A percentile compares a stretch with the other conserved stretches of the same genome.
Conservation (phyloP, 1,140 invertebrate species). For the Temnothorax longispinosus region DNA sequence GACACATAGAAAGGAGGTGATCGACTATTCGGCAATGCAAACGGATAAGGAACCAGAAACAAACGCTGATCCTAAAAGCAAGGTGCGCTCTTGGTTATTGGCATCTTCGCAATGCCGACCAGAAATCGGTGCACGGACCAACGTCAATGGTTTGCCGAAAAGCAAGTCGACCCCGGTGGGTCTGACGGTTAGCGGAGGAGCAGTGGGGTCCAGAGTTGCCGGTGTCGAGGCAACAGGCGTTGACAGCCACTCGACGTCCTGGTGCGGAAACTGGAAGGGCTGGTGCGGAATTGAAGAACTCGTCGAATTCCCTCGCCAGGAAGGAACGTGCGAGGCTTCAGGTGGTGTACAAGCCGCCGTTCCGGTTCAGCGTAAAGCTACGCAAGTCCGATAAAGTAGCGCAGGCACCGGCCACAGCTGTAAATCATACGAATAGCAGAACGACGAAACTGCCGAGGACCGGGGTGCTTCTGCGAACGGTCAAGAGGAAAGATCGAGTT, state of each 20-base stretch:
- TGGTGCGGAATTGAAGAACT: slow-evolving; percentile 51
- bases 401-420: slow-evolving; percentile 67
- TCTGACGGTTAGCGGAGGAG: slow-evolving; percentile 82
- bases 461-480: slow-evolving; percentile 85
- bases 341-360: slow-evolving; percentile 94
- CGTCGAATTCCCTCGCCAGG: slow-evolving; percentile 70
- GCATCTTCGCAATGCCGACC: slow-evolving; percentile 87
- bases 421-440: slow-evolving; percentile 63
- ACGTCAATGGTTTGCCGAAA: slow-evolving; percentile 85
- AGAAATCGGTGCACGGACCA: slow-evolving; percentile 75
- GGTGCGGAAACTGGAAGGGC: slow-evolving; percentile 69
- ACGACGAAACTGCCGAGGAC: slow-evolving; percentile 79
- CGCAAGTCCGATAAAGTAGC: slow-evolving; percentile 88
- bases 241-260: slow-evolving; percentile 70
- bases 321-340: slow-evolving; percentile 91
- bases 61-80: slow-evolving; percentile 90
- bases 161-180: slow-evolving; percentile 91
- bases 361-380: slow-evolving; percentile 93
- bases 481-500: slow-evolving; percentile 80
- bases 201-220: slow-evolving; percentile 57
- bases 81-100: slow-evolving; percentile 94
- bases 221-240: slow-evolving; percentile 69
- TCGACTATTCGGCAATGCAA: slow-evolving; percentile 91
- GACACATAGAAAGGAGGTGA: slow-evolving; percentile 88
- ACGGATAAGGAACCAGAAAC: slow-evolving; percentile 85